Evolutionary conservation across 2,113 vertebrate genomes (phyloP).

Genomic region (Ameiurus melas): DNA sequence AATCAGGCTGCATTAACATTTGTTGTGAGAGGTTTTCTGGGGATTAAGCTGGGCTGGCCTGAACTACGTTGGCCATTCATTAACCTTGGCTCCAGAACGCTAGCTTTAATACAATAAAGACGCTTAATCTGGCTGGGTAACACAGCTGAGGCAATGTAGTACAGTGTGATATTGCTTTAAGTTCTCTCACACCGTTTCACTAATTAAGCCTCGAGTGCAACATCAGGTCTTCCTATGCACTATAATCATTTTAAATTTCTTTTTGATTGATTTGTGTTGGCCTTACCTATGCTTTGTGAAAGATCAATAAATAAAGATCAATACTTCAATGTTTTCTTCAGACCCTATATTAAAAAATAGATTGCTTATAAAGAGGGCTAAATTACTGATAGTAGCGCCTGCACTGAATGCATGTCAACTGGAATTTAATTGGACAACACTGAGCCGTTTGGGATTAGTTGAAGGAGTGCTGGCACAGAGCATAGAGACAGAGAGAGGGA

Average conservation of each 20-base stretch:
- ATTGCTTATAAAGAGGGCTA: constrained; percentile 83
- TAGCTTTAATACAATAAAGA: constrained; percentile 76
- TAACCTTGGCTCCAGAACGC: constrained; percentile 73
- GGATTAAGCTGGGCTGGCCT: constrained; percentile 66
- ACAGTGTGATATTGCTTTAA: constrained; percentile 71
- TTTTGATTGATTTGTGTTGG: constrained; percentile 94
- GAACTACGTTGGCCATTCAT: constrained; percentile 76
- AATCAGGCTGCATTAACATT: constrained; percentile 41
- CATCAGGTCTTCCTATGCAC: constrained; percentile 68
- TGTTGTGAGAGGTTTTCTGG: constrained; percentile 64
- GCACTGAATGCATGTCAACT: constrained; percentile 82
- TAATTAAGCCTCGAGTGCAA: constrained; percentile 72
- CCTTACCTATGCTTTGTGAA: constrained; percentile 89
- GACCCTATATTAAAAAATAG: constrained; percentile 88
- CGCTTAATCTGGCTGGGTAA: constrained; percentile 70
- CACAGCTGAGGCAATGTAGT: constrained; percentile 66
- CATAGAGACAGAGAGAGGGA: constrained; percentile 38
- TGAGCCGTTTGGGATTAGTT: constrained; percentile 75
- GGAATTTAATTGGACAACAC: constrained; percentile 82
- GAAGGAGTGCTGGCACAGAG: constrained; percentile 61
- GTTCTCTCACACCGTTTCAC: constrained; percentile 54
- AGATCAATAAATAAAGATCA: constrained; percentile 92
- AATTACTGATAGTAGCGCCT: constrained; percentile 75
- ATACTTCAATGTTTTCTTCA: constrained; percentile 88
- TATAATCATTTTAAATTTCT: constrained; percentile 91